phyloP scores from a whole-genome alignment of 1,140 invertebrate genomes.

The Lucilia cuprina region DNA sequence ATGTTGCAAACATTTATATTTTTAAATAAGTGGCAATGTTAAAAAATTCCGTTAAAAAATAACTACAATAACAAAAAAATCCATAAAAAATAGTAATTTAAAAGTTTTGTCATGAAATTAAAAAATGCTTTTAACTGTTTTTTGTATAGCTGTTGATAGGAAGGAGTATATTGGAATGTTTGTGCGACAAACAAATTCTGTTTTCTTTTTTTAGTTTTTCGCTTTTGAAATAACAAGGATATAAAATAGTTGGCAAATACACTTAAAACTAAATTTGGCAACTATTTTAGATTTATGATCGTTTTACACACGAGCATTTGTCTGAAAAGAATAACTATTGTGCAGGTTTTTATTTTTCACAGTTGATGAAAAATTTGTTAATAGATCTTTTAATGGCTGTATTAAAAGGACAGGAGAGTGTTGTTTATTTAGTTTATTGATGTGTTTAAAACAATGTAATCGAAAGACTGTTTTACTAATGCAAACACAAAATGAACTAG shows the following conservation, averaged over 20 bases:
- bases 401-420: too few relatives aligned
- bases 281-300: slow-evolving; percentile 3
- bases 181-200: not conserved
- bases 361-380: too few relatives aligned
- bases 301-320: too few relatives aligned
- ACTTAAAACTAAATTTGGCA: not conserved
- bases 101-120: slow-evolving; percentile 3
- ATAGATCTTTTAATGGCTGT: too few relatives aligned
- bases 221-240: not conserved
- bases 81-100: not conserved
- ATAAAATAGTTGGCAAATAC: slow-evolving; percentile 2
- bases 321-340: too few relatives aligned
- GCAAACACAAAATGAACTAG: too few relatives aligned
- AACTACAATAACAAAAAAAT: not conserved
- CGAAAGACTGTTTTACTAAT: too few relatives aligned
- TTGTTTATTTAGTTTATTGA: too few relatives aligned
- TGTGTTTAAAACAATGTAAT: too few relatives aligned
- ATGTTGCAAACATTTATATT: not conserved
- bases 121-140: not conserved
- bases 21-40: too few relatives aligned
- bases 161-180: not conserved
- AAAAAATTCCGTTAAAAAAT: not conserved
- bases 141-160: not conserved
- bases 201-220: too few relatives aligned
- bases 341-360: too few relatives aligned